Evolutionary conservation across 2,797 vertebrate species (phyloP).

Genomic region (Lepus oiostolus): DNA sequence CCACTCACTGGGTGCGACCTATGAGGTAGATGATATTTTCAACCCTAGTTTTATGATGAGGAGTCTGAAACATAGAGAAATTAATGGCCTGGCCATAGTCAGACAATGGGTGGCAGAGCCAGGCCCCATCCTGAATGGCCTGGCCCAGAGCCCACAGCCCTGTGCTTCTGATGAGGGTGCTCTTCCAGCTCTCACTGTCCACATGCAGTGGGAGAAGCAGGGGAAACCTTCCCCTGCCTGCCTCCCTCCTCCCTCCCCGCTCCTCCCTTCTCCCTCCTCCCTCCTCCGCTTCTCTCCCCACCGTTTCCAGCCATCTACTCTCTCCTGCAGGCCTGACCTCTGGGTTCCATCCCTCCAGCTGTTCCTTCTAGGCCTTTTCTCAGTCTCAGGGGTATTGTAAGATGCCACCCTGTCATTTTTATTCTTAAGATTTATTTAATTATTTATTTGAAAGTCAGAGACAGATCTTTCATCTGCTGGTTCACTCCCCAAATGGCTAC

Average conservation of each 20-base stretch:
- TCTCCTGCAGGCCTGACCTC: background rate
- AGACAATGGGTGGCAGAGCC: background rate
- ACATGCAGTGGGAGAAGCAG: rapidly evolving
- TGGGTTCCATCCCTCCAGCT: background rate
- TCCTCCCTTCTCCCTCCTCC: background rate
- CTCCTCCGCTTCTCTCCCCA: background rate
- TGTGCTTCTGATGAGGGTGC: background rate
- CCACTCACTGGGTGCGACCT: background rate
- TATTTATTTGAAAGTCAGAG: no score
- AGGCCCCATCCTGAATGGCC: background rate
- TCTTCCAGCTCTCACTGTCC: background rate
- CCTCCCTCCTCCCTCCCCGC: no score
- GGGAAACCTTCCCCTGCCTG: background rate
- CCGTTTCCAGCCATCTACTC: background rate
- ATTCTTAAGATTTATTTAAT: no score
- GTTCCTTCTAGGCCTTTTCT: background rate
- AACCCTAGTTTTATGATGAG: background rate
- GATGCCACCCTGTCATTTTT: background rate
- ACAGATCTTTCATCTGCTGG: no score
- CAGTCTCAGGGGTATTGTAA: background rate
- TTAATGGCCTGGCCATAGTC: background rate
- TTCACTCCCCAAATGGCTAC: no score
- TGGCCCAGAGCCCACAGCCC: background rate
- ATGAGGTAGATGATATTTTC: background rate
- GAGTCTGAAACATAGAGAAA: background rate